These are phyloP conservation scores for Aphrophora alni DNA, from an alignment of 2,888 invertebrate species.

Conservation along the genomic window DNA sequence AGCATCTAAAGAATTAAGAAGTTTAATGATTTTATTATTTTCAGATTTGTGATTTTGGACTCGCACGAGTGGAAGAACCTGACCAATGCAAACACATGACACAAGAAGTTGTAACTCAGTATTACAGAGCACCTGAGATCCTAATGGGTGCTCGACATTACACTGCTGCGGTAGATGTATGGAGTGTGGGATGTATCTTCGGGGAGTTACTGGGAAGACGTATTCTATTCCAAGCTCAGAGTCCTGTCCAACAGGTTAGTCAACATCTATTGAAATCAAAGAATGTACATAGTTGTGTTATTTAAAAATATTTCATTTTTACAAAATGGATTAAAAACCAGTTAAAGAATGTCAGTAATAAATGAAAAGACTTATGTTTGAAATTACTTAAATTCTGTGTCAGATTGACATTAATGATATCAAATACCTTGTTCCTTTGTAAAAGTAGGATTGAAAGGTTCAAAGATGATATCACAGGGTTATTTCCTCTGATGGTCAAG, in stretches of 20 bases:
- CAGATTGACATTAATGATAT: too few species aligned
- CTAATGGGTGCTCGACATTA: slow-evolving; percentile 99
- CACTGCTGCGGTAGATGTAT: slow-evolving; percentile 95
- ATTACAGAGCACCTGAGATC: slow-evolving; percentile 98
- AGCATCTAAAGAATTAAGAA: too few species aligned
- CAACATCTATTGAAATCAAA: neutral
- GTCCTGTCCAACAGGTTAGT: slow-evolving; percentile 90
- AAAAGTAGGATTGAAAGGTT: too few species aligned
- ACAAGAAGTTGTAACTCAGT: slow-evolving; percentile 99
- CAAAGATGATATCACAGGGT: too few species aligned
- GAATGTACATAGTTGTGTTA: too few species aligned
- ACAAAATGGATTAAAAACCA: too few species aligned
- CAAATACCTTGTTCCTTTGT: too few species aligned
- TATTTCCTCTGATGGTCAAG: too few species aligned
- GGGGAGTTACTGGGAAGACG: slow-evolving; percentile 94
- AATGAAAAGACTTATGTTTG: too few species aligned
- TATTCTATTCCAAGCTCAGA: slow-evolving; percentile 98
- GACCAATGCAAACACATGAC: slow-evolving; percentile 96
- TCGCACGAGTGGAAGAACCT: slow-evolving; percentile 97
- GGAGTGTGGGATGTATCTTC: slow-evolving; percentile 99
- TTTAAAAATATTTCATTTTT: too few species aligned
- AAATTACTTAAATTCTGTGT: too few species aligned
- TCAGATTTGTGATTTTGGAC: slow-evolving; percentile 98
- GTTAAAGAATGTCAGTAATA: too few species aligned
- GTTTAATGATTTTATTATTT: neutral